Base-by-base conservation (phyloP, 1,140 invertebrate genomes). In the Sycophila sp. region DNA sequence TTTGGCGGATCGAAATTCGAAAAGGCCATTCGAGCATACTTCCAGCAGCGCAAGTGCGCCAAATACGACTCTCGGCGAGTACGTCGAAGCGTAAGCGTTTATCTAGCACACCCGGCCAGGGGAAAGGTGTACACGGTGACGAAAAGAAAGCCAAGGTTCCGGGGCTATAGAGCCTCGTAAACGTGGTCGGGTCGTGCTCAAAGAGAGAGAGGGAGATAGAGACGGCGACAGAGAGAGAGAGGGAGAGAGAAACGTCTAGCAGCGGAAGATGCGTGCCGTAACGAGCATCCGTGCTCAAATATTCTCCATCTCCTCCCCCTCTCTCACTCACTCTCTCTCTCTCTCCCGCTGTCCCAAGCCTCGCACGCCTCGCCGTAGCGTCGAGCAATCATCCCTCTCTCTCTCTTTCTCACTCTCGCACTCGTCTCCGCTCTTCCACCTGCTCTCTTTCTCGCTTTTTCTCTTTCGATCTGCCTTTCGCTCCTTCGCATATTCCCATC, bases 251-350 rank as follows among this genome's bases (percentile, higher is more conserved):
- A 51, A 49, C 49, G 24, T 13, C 19, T n/a, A 19, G 32, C n/a
- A n/a, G 22, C 15, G 28, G 19, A 69, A 53, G 45, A 69, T 68
- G 65, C 30, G 30, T 38, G 51, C 40, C 24, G 15, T 68, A 68
- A 59, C 34, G 6, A 42, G 34, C 34, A 69, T 69, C 45, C 32
- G 45, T 59, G 42, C 11, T 60, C n/a, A 36, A 68, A 51, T 67
- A 17, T 36, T 60, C 34, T 51, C 28, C 56, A 3, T 45, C 55
- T 47, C 22, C n/a, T 51, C 38, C 8, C 40, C 24, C 34, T 40
- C 40, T 34, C 2, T 11, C 67, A 15, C 60, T 49, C 8, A 7
- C 17, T 51, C 56, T 13, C 24, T 7, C 56, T 15, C 13, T 60
- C 26, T 38, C 64, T 66, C 47, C 32, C 42, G n/a, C 38, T 47